Evolutionary conservation across 2,797 vertebrate genomes (phyloP).

Genomic region (Calcarius lapponicus): DNA sequence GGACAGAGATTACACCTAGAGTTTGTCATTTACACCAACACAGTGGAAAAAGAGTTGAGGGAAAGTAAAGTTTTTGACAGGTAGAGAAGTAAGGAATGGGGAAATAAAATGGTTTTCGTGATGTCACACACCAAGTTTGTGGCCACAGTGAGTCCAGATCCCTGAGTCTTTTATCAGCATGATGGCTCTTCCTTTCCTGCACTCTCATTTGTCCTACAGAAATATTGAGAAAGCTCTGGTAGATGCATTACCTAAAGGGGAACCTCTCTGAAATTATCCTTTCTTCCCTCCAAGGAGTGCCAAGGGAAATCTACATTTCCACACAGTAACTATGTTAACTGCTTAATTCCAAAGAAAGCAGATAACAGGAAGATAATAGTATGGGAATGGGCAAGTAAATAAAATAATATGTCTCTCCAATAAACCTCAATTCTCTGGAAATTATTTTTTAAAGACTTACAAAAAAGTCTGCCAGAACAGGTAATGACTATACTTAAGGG

Average conservation of each 20-base stretch:
- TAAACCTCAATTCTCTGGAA: conserved; percentile 42
- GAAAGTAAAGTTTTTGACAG: neutral
- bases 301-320: conserved; percentile 48
- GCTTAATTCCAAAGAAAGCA: conserved; percentile 44
- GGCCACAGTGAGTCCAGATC: neutral
- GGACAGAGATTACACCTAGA: neutral
- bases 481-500: conserved; percentile 47
- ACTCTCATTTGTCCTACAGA: conserved; percentile 28
- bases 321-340: neutral
- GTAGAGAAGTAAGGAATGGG: neutral
- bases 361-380: conserved; percentile 26
- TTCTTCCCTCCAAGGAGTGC: conserved; percentile 26
- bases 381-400: conserved; percentile 65
- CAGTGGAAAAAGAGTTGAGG: neutral
- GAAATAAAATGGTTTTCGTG: conserved; percentile 6
- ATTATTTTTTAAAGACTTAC: conserved; percentile 48
- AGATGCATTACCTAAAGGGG: conserved; percentile 33
- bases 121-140: neutral
- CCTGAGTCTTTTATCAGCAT: neutral
- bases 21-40: neutral
- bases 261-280: conserved; percentile 38
- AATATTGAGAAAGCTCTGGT: conserved; percentile 23
- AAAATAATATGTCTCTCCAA: conserved; percentile 50
- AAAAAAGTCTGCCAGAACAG: conserved; percentile 29
- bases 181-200: neutral